A percentile compares a stretch with the other conserved stretches of the same genome.
These are phyloP conservation scores for Orthonychiurus folsomi DNA, from an alignment of 2,888 invertebrate genomes.

Conservation along the genomic window DNA sequence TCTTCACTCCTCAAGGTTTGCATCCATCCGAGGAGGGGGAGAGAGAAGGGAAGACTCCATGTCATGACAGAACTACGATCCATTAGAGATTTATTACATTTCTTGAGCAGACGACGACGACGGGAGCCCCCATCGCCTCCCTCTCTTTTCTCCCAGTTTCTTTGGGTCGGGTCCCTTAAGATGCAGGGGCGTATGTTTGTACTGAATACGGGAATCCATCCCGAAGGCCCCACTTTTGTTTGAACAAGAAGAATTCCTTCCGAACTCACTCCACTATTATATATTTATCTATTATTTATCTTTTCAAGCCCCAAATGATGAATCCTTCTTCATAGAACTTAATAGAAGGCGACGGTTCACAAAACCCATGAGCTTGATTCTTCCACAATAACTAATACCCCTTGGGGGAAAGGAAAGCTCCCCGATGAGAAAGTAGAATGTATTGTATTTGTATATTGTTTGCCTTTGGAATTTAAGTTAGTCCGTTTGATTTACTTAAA, in stretches of 20 bases:
- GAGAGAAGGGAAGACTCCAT: neutral
- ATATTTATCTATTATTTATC: neutral
- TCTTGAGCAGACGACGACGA: conserved; percentile 8
- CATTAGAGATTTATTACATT: conserved; percentile 18
- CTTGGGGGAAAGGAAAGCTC: neutral
- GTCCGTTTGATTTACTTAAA: too few species aligned
- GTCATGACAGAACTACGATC: conserved; percentile 10
- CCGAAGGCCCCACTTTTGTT: too few species aligned
- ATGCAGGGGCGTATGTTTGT: too few species aligned
- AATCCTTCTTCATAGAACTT: neutral
- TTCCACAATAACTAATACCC: neutral
- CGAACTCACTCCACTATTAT: neutral
- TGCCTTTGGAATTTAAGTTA: too few species aligned
- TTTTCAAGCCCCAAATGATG: neutral
- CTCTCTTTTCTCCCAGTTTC: neutral
- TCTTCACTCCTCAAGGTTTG: neutral
- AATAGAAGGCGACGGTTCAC: too few species aligned
- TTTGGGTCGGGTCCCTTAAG: too few species aligned
- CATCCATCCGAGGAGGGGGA: too few species aligned
- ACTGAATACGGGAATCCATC: too few species aligned
- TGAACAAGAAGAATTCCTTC: neutral
- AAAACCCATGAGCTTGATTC: too few species aligned
- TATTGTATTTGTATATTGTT: too few species aligned
- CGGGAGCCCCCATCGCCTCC: neutral
- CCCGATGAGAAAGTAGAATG: too few species aligned